phyloP scores from a whole-genome alignment of 2,113 vertebrate species.

The Genyomyrus donnyi region DNA sequence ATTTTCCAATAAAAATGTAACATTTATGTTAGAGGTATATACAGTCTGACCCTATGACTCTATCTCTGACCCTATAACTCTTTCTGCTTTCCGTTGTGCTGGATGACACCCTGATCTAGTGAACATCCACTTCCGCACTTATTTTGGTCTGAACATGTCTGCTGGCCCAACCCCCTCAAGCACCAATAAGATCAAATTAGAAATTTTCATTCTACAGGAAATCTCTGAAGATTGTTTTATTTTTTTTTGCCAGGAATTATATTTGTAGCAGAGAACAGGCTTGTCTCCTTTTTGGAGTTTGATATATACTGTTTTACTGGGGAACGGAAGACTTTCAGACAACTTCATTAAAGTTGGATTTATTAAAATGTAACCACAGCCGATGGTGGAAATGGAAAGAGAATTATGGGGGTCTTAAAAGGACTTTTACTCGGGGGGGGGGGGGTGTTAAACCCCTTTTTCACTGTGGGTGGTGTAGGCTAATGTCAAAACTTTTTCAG shows the following conservation, averaged over 20 bases:
- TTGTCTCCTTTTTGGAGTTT: neutral
- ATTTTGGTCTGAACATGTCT: neutral
- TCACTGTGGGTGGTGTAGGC: neutral
- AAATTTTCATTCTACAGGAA: neutral
- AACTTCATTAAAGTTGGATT: conserved; percentile 2
- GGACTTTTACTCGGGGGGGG: neutral
- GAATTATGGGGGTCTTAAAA: neutral
- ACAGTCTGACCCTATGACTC: neutral
- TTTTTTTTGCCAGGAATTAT: neutral
- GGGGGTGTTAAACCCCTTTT: neutral
- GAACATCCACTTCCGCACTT: neutral
- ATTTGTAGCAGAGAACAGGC: neutral
- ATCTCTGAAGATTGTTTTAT: neutral
- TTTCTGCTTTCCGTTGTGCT: neutral
- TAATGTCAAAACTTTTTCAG: neutral
- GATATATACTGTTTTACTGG: neutral
- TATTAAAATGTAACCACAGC: neutral
- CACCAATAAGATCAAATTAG: neutral
- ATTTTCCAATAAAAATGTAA: neutral
- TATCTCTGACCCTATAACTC: neutral
- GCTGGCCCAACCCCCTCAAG: neutral
- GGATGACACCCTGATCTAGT: neutral
- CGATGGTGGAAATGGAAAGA: neutral
- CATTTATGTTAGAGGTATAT: neutral
- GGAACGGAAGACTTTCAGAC: neutral